Base-by-base conservation (phyloP, 2,113 vertebrate species). In the Motacilla tschutschensis region DNA sequence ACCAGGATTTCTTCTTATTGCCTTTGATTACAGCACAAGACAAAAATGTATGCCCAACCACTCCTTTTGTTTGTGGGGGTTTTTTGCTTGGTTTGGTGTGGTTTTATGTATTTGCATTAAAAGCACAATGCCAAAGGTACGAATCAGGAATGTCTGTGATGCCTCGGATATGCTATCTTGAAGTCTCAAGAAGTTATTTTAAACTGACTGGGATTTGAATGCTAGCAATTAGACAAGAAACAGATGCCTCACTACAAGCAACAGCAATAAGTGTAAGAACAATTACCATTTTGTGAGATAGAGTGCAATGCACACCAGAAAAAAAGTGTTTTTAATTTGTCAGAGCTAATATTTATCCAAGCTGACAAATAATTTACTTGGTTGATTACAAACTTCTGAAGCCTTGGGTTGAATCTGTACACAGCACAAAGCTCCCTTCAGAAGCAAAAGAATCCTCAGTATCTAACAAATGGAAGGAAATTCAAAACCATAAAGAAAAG, bases 321-420 rank as follows among this genome's bases (percentile, higher is more conserved):
- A 90, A 79, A 88, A 84, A 5, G n/a, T 5, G 3, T 12, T 70
- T 90, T 75, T 77, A 86, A 87, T 90, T 91, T 87, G 55, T 84
- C 57, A 82, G 62, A 85, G 72, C 53, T 80, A 91, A 78, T 88
- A 88, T 79, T 92, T 92, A 88, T 74, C 57, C 79, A 74, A 73
- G 64, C 69, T 90, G 85, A 79, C 82, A 83, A 65, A 81, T 50
- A 6, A 94, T 89, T 78, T 88, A 36, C 67, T 87, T 57, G 11
- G 35, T 25, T 67, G 81, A 85, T 12, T 54, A 55, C 36, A 90
- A 84, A 57, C 19, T 88, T 88, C 46, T 67, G 62, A 54, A 76
- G 67, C 36, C n/a, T 9, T n/a, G 15, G 24, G 38, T 71, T 66
- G 25, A 67, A 84, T 53, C 64, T 44, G 22, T 19, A 43, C 14